Evolutionary conservation across 2,113 vertebrate species (phyloP).

Genomic region (Calypte anna): DNA sequence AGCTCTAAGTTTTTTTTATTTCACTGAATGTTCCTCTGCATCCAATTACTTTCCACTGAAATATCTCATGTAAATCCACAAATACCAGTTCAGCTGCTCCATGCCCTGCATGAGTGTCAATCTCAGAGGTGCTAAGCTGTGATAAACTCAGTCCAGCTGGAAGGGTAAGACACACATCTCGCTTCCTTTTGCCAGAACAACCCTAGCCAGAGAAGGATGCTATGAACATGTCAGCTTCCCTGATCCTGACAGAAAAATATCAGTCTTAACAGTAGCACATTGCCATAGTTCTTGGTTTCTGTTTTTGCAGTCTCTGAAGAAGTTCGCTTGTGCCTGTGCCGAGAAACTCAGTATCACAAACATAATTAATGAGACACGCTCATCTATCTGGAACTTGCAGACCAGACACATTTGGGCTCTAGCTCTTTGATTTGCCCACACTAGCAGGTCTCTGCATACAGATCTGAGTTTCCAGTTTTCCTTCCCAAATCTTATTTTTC

Average conservation of each 20-base stretch:
- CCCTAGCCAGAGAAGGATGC: neutral
- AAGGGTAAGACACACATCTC: neutral
- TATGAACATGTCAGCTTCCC: neutral
- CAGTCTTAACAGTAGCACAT: neutral
- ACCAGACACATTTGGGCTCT: too few species aligned
- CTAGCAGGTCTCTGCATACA: neutral
- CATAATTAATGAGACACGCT: fast-evolving
- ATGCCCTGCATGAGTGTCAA: neutral
- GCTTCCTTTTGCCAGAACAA: neutral
- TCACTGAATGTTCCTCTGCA: neutral
- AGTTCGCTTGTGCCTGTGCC: neutral
- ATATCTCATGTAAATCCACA: neutral
- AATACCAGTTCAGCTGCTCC: neutral
- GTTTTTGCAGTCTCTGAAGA: neutral
- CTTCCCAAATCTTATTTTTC: neutral
- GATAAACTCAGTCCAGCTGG: neutral
- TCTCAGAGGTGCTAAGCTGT: neutral
- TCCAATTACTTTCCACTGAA: neutral
- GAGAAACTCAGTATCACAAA: neutral
- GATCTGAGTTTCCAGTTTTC: neutral
- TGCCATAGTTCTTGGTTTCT: neutral
- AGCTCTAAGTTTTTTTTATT: neutral
- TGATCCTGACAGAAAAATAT: neutral
- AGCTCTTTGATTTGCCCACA: neutral
- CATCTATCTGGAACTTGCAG: neutral